These are phyloP conservation scores for Ophraella communa DNA, from an alignment of 2,888 invertebrate genomes.

Conservation along the genomic window DNA sequence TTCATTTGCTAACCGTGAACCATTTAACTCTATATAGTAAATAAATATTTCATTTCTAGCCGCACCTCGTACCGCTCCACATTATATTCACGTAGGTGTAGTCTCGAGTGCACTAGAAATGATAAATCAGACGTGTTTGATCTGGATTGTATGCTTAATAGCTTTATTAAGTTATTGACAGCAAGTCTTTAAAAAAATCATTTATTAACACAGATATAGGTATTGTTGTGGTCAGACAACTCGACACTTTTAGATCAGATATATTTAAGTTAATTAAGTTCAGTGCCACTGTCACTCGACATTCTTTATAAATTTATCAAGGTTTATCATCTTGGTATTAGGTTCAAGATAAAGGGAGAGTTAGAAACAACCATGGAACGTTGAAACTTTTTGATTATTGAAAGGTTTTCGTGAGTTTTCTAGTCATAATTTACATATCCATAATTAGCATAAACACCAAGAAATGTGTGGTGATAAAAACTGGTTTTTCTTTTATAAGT, in stretches of 20 bases:
- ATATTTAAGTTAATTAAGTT: conserved; percentile 44
- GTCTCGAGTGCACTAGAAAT: not conserved
- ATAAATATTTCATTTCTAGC: not conserved
- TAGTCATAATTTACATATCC: not conserved
- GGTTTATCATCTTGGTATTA: conserved; percentile 16
- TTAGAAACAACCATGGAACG: not conserved
- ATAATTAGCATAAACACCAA: not conserved
- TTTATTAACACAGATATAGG: conserved; percentile 39
- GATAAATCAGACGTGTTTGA: conserved; percentile 11
- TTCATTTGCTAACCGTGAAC: no score
- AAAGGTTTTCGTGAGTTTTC: not conserved
- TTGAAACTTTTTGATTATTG: not conserved
- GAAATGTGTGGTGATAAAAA: not conserved
- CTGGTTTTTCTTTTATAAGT: not conserved
- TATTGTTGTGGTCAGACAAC: conserved; percentile 40
- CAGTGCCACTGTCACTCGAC: conserved; percentile 45
- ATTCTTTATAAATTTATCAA: conserved; percentile 31
- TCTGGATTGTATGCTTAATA: conserved; percentile 25
- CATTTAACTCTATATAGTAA: no score
- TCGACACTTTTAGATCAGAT: conserved; percentile 48
- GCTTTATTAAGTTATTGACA: conserved; percentile 28
- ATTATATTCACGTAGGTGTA: conserved; percentile 7
- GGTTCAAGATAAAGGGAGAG: not conserved
- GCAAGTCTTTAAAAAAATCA: conserved; percentile 32
- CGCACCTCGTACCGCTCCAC: not conserved